These are phyloP conservation scores for Carollia perspicillata DNA, from an alignment of 2,113 vertebrate genomes.

Conservation along the genomic window DNA sequence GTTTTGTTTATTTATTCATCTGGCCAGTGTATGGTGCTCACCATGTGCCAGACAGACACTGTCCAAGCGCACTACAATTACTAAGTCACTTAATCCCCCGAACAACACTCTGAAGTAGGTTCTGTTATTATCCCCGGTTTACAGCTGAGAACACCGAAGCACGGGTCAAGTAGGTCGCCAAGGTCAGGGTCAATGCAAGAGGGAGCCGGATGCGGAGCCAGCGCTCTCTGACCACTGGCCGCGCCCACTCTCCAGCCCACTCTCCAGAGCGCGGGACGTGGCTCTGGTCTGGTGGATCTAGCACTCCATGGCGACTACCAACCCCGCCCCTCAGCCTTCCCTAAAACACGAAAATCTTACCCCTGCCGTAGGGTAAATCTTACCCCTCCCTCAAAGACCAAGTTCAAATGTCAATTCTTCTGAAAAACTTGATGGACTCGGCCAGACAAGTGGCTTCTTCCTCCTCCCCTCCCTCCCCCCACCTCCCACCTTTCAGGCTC, in stretches of 20 bases:
- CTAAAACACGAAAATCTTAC: not conserved
- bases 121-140: not conserved
- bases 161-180: not conserved
- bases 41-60: not conserved
- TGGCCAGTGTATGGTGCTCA: not conserved
- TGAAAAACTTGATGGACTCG: not conserved
- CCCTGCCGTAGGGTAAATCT: not conserved
- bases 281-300: not conserved
- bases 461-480: no score
- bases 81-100: not conserved
- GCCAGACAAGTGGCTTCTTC: no score
- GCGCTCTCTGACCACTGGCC: not conserved
- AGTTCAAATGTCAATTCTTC: not conserved
- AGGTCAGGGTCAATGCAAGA: not conserved
- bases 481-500: not conserved
- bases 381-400: not conserved
- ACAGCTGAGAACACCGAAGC: not conserved
- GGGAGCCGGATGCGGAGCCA: not conserved
- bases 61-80: not conserved
- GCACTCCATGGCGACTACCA: not conserved
- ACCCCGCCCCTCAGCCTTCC: no score
- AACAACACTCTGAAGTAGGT: not conserved
- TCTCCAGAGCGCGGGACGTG: accelerated
- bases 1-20: not conserved
- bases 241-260: not conserved